Percentiles rank a stretch among this genome's conserved stretches.
These are phyloP conservation scores for Drosophila guanche DNA, from an alignment of 1,140 invertebrate species.

Conservation along the genomic window DNA sequence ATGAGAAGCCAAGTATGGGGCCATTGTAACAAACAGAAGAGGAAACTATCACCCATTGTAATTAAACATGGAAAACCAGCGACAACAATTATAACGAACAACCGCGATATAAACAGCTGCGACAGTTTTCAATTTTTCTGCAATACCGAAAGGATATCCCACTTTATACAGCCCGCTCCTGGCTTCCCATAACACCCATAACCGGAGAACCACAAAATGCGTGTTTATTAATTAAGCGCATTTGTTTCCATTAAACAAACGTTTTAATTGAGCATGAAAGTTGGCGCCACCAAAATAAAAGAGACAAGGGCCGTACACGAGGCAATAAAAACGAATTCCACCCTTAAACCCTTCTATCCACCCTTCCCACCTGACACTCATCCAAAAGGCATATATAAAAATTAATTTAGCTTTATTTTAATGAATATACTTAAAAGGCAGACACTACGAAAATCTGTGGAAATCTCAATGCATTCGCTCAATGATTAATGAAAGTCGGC, in stretches of 20 bases:
- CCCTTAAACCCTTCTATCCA: constrained; percentile 23
- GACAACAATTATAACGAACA: constrained; percentile 61
- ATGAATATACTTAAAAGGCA: constrained; percentile 63
- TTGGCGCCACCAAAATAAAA: constrained; percentile 65
- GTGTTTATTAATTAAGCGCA: constrained; percentile 84
- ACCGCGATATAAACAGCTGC: constrained; percentile 72
- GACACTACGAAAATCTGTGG: constrained; percentile 53
- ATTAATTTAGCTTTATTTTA: constrained; percentile 79
- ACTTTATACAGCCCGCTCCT: constrained; percentile 29
- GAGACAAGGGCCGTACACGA: constrained; percentile 61
- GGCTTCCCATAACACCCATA: constrained; percentile 1
- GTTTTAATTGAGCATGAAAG: constrained; percentile 83
- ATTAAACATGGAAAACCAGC: constrained; percentile 45
- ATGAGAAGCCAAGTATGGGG: background rate
- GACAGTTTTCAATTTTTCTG: constrained; percentile 64
- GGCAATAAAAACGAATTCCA: constrained; percentile 38
- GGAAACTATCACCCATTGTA: constrained; percentile 32
- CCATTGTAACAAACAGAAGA: background rate
- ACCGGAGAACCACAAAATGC: constrained; percentile 77
- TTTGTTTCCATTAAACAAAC: constrained; percentile 83
- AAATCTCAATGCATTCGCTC: constrained; percentile 33
- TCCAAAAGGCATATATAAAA: constrained; percentile 54
- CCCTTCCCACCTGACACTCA: constrained; percentile 16
- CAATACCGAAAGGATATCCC: constrained; percentile 35
- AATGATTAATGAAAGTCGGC: constrained; percentile 58